Evolutionary conservation across 2,113 vertebrate species (phyloP).

Genomic region (Sialia sialis): DNA sequence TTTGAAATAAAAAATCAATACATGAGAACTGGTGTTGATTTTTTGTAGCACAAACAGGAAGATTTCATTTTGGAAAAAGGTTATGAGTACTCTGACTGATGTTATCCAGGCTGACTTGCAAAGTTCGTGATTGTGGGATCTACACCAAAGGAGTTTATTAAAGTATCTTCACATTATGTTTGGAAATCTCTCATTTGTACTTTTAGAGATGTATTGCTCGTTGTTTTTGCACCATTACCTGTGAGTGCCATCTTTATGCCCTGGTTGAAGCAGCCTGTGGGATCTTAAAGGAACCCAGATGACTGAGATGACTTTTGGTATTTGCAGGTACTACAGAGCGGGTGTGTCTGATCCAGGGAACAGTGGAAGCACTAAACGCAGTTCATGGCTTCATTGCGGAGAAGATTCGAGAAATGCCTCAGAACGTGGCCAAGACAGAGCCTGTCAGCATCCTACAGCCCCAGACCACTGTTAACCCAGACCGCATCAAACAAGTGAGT

Average conservation of each 20-base stretch:
- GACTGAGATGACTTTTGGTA: not conserved
- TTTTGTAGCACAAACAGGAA: not conserved
- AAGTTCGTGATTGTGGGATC: not conserved
- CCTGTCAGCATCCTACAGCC: constrained; percentile 99
- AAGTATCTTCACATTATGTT: not conserved
- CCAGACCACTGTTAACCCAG: constrained; percentile 98
- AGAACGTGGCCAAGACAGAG: constrained; percentile 97
- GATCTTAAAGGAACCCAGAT: not conserved
- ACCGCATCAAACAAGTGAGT: constrained; percentile 99
- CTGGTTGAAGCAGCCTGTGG: not conserved
- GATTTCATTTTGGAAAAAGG: not conserved
- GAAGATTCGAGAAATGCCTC: constrained; percentile 99
- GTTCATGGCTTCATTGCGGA: constrained; percentile 99
- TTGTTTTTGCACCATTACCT: not conserved
- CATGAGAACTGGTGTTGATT: not conserved
- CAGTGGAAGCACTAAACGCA: constrained; percentile 96
- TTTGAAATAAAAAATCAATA: not conserved
- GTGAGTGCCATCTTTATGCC: not conserved
- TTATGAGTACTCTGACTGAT: not conserved
- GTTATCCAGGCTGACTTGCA: not conserved
- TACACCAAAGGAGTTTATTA: not conserved
- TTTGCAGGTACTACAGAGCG: constrained; percentile 94
- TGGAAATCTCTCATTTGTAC: not conserved
- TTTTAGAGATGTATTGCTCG: not conserved
- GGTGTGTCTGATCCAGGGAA: constrained; percentile 99